A percentile compares a stretch with the other conserved stretches of the same genome.
Conservation (phyloP, 2,888 invertebrate genomes). For the Eubasilissa splendida region DNA sequence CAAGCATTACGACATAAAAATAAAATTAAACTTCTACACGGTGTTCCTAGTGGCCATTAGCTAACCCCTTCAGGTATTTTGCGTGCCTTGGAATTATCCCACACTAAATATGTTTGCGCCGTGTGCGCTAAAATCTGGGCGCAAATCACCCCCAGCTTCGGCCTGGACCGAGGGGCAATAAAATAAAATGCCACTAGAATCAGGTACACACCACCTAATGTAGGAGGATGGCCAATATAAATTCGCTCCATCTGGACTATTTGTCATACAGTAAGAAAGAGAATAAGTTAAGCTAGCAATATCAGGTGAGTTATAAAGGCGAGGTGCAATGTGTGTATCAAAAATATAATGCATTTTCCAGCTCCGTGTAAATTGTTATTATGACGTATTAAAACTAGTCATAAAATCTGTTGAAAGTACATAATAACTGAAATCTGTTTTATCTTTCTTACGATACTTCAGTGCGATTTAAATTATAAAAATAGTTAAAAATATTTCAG, state of each 20-base stretch:
- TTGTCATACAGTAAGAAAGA: conserved; percentile 35
- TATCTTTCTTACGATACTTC: no score
- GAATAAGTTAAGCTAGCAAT: conserved; percentile 10
- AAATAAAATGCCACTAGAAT: conserved; percentile 36
- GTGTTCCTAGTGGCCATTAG: not conserved
- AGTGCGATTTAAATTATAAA: no score
- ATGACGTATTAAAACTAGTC: no score
- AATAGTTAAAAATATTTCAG: no score
- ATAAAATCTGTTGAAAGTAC: no score
- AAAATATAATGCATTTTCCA: no score
- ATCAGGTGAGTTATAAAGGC: conserved; percentile 16
- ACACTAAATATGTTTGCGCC: conserved; percentile 7
- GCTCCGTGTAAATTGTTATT: no score
- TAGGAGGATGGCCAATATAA: conserved; percentile 25
- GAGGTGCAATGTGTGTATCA: conserved; percentile 8
- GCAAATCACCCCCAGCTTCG: not conserved
- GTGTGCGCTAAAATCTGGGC: conserved; percentile 3
- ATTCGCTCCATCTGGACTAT: conserved; percentile 30
- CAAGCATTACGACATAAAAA: no score
- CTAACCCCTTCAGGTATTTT: not conserved
- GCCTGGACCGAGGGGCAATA: conserved; percentile 15
- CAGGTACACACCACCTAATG: conserved; percentile 38
- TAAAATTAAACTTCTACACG: not conserved
- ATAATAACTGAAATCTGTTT: no score
- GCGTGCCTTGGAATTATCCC: not conserved